These are phyloP conservation scores for Drosophila recens DNA, from an alignment of 2,888 invertebrate species.

Conservation along the genomic window DNA sequence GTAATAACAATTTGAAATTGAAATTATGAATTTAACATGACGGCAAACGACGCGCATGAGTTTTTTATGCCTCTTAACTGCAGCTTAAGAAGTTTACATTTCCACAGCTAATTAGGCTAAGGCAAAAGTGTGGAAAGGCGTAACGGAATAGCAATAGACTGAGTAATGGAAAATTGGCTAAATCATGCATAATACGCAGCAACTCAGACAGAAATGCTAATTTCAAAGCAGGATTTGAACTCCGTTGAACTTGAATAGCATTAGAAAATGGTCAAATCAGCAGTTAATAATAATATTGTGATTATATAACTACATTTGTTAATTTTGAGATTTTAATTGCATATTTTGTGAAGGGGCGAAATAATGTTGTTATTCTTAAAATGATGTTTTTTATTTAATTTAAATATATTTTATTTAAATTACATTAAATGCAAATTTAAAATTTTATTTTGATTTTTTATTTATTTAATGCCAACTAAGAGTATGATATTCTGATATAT, in stretches of 20 bases:
- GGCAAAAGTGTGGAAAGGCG: neutral
- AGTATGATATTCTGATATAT: too few species aligned
- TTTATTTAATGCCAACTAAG: too few species aligned
- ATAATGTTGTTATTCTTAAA: too few species aligned
- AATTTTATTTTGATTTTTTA: too few species aligned
- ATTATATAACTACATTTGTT: neutral
- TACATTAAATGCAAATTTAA: too few species aligned
- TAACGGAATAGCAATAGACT: neutral
- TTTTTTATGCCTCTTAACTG: constrained; percentile 77
- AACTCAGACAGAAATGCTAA: constrained; percentile 13
- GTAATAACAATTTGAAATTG: constrained; percentile 77
- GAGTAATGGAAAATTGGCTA: constrained; percentile 8
- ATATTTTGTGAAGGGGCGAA: too few species aligned
- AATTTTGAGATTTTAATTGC: neutral
- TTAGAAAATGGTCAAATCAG: neutral
- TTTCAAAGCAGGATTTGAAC: neutral
- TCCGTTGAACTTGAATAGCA: neutral
- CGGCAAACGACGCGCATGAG: constrained; percentile 69
- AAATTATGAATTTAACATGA: constrained; percentile 81
- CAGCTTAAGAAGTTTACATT: constrained; percentile 73
- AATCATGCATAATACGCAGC: constrained; percentile 15
- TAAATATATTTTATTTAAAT: too few species aligned
- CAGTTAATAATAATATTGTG: neutral
- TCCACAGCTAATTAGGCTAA: constrained; percentile 59
- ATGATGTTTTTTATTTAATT: neutral